These are phyloP conservation scores for Gymnocephalus cernua DNA, from an alignment of 2,113 vertebrate species.

Conservation along the genomic window DNA sequence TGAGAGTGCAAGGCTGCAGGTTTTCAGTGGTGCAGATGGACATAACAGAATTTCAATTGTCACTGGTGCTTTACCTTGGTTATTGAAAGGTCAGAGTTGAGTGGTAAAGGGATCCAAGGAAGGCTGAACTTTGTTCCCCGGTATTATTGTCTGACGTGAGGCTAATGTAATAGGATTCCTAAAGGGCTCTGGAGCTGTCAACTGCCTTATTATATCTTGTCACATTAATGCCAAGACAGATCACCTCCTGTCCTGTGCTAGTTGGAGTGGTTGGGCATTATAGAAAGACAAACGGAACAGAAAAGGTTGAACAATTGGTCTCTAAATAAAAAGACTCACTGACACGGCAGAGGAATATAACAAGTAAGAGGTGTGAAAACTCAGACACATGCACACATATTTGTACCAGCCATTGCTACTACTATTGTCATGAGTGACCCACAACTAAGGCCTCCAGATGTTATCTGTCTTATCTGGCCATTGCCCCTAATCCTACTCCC, in stretches of 20 bases:
- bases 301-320: conserved; percentile 3
- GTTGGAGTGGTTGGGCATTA: neutral
- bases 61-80: conserved; percentile 19
- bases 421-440: neutral
- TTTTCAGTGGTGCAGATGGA: conserved; percentile 14
- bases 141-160: conserved; percentile 42
- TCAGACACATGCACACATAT: neutral
- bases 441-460: conserved; percentile 45
- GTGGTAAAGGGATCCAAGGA: conserved; percentile 19
- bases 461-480: conserved; percentile 37
- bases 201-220: conserved; percentile 56
- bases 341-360: neutral
- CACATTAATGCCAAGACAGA: conserved; percentile 48
- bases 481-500: conserved; percentile 12
- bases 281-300: neutral
- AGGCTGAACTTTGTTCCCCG: conserved; percentile 39
- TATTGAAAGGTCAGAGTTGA: conserved; percentile 49
- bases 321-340: neutral
- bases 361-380: neutral
- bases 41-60: neutral
- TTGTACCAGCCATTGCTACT: neutral
- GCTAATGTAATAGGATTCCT: conserved; percentile 50
- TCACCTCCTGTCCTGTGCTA: conserved; percentile 19
- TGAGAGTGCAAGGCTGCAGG: neutral
- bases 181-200: conserved; percentile 38